phyloP scores from a whole-genome alignment of 2,888 invertebrate species.

The Blomia tropicalis region DNA sequence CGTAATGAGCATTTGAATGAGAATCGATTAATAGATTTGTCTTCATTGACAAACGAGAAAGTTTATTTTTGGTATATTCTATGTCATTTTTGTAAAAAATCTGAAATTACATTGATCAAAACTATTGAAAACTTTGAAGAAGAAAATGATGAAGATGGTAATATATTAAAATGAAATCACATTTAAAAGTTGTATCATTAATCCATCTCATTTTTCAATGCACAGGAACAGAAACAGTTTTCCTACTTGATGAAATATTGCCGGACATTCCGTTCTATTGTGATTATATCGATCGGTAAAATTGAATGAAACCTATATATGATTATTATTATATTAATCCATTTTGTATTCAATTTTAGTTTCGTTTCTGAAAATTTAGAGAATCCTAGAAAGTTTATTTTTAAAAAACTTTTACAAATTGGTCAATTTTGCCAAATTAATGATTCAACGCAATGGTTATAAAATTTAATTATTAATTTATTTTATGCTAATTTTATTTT shows the following conservation, averaged over 20 bases:
- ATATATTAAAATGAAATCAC: too few relatives aligned
- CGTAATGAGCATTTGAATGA: constrained; percentile 8
- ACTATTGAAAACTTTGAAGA: background rate
- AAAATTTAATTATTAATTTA: too few relatives aligned
- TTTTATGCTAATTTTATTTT: too few relatives aligned
- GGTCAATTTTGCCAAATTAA: background rate
- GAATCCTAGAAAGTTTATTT: background rate
- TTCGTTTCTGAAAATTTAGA: background rate
- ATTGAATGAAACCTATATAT: too few relatives aligned
- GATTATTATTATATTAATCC: too few relatives aligned
- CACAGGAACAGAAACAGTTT: background rate
- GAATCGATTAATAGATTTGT: background rate
- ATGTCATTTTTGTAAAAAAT: constrained; percentile 15
- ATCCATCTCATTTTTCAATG: too few relatives aligned
- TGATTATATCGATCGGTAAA: constrained; percentile 13
- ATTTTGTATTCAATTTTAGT: background rate
- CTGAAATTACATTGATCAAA: background rate
- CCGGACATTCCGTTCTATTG: constrained; percentile 19
- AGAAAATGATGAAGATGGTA: background rate
- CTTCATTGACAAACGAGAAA: constrained; percentile 15
- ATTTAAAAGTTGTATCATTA: too few relatives aligned
- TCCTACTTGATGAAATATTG: constrained; percentile 8
- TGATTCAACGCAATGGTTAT: constrained; percentile 1
- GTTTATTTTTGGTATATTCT: constrained; percentile 19
- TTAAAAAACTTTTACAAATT: background rate